Conservation (phyloP, 2,888 invertebrate species). For the Chloroclystis v-ata region DNA sequence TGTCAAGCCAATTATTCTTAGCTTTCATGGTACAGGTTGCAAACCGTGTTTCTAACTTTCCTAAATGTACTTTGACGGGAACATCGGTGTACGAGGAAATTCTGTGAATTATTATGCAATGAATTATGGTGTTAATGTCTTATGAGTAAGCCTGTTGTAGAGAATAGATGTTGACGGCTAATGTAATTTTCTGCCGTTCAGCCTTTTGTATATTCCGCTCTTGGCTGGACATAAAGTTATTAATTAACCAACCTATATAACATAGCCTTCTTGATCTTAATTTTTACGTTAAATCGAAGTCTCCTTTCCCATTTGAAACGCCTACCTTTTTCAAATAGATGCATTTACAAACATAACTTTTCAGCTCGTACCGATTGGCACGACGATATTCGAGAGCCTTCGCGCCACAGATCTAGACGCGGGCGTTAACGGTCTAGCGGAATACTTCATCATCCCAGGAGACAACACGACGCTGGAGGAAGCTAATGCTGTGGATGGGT, state of each 20-base stretch:
- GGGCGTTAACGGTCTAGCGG: slow-evolving; percentile 91
- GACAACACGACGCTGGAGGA: slow-evolving; percentile 59
- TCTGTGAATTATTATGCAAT: slow-evolving; percentile 7
- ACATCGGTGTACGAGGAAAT: slow-evolving; percentile 11
- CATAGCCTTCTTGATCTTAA: too few relatives aligned
- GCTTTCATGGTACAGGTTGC: slow-evolving; percentile 20
- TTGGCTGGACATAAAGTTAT: too few relatives aligned
- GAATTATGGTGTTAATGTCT: neutral
- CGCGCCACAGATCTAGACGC: slow-evolving; percentile 89
- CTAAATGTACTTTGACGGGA: slow-evolving; percentile 13
- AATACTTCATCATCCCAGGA: slow-evolving; percentile 89
- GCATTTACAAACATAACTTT: too few relatives aligned
- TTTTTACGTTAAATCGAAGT: too few relatives aligned
- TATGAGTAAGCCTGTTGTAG: neutral
- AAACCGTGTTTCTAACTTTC: slow-evolving; percentile 18
- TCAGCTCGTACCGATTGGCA: slow-evolving; percentile 91
- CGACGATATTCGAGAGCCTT: slow-evolving; percentile 89
- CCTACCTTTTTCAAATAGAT: too few relatives aligned
- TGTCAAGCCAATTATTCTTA: slow-evolving; percentile 24
- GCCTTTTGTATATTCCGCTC: too few relatives aligned
- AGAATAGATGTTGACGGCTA: neutral
- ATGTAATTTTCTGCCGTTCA: neutral
- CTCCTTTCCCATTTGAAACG: too few relatives aligned
- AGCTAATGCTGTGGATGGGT: slow-evolving; percentile 85
- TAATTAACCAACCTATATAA: too few relatives aligned